Conservation (phyloP, 2,888 invertebrate species). For the Drosophila quinaria region DNA sequence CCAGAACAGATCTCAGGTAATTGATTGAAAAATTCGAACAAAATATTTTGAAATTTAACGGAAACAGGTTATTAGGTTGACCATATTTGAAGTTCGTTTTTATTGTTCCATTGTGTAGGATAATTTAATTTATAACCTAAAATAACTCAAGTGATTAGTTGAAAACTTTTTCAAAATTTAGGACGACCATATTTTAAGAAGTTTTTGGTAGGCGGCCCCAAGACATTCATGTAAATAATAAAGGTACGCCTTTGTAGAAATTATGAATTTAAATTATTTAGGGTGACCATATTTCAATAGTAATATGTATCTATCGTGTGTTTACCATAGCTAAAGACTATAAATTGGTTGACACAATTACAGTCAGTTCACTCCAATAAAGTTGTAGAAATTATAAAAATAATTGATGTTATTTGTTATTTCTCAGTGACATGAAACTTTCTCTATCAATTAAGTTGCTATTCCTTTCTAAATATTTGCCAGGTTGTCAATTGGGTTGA, state of each 20-base stretch:
- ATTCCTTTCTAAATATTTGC: constrained; percentile 7
- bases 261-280: neutral
- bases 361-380: neutral
- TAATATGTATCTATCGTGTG: neutral
- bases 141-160: neutral
- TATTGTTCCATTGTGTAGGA: neutral
- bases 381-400: neutral
- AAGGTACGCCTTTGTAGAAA: too few species aligned
- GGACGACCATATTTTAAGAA: neutral
- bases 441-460: neutral
- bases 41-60: neutral
- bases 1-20: constrained; percentile 66
- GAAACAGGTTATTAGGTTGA: neutral
- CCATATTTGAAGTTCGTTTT: neutral
- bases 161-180: neutral
- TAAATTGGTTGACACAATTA: neutral
- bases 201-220: neutral
- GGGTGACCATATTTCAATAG: neutral
- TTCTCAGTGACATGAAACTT: neutral
- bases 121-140: too few species aligned
- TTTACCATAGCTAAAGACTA: neutral
- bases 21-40: neutral
- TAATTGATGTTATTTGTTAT: neutral
- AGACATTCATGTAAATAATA: too few species aligned
- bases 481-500: neutral